A percentile compares a stretch with the other conserved stretches of the same genome.
These are phyloP conservation scores for Therioaphis trifolii DNA, from an alignment of 2,888 invertebrate species.

Conservation along the genomic window DNA sequence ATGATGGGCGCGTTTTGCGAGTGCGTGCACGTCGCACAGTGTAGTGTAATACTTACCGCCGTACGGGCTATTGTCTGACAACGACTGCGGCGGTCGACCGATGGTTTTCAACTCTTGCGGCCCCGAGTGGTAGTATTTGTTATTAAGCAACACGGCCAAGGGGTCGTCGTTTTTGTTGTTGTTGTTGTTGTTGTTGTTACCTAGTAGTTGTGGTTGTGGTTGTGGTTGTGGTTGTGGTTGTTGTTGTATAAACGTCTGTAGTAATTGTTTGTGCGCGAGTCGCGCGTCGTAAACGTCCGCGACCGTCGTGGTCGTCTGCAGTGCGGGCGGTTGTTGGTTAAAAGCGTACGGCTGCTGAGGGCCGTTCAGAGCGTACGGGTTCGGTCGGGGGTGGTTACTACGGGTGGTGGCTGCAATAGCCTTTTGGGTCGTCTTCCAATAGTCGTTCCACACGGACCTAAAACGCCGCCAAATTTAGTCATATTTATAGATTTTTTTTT, in stretches of 20 bases:
- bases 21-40: neutral
- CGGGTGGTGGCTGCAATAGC: constrained; percentile 26
- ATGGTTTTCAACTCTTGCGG: constrained; percentile 56
- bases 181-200: neutral
- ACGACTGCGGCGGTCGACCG: constrained; percentile 19
- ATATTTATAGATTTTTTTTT: too few relatives aligned
- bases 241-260: constrained; percentile 2
- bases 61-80: constrained; percentile 1
- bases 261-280: constrained; percentile 28
- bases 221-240: constrained; percentile 35
- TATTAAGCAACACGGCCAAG: constrained; percentile 46
- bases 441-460: constrained; percentile 66
- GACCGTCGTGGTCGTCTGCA: constrained; percentile 42
- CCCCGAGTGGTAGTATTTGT: constrained; percentile 50
- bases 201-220: too few relatives aligned
- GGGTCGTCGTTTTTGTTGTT: constrained; percentile 50
- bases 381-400: constrained; percentile 20
- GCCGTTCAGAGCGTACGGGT: neutral
- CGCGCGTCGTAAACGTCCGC: constrained; percentile 10
- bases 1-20: neutral
- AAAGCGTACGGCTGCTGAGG: constrained; percentile 45
- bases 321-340: too few relatives aligned
- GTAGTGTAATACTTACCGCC: constrained; percentile 35
- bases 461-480: constrained; percentile 53
- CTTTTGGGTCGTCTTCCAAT: constrained; percentile 65